Evolutionary conservation across 2,797 vertebrate genomes (phyloP).

Genomic region (Xiphophorus birchmanni): DNA sequence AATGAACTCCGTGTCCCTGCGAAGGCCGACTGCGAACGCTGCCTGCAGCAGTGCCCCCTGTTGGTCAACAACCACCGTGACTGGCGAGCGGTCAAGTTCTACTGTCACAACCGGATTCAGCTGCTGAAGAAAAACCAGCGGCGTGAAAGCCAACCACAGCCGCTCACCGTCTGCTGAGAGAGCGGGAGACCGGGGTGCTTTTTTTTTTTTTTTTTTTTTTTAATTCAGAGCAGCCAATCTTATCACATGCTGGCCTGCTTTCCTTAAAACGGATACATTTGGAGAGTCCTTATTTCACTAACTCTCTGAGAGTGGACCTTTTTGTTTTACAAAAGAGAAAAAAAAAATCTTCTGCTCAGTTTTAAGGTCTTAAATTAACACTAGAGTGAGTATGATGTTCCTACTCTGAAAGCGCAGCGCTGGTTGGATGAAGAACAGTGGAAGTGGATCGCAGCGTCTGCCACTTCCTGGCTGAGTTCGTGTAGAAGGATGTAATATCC

Average conservation of each 20-base stretch:
- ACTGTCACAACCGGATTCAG: slow-evolving; percentile 87
- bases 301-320: neutral
- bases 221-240: slow-evolving; percentile 30
- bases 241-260: slow-evolving; percentile 56
- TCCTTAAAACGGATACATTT: slow-evolving; percentile 46
- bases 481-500: slow-evolving; percentile 53
- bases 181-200: neutral
- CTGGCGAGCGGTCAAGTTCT: slow-evolving; percentile 87
- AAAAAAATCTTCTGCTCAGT: slow-evolving; percentile 37
- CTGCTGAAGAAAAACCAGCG: slow-evolving; percentile 84
- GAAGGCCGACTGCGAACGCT: slow-evolving; percentile 86
- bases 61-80: slow-evolving; percentile 84
- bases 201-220: neutral
- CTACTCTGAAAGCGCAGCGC: slow-evolving; percentile 29
- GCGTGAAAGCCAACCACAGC: slow-evolving; percentile 68
- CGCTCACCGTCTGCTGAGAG: slow-evolving; percentile 76
- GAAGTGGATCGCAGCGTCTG: slow-evolving; percentile 20
- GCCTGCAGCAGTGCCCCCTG: slow-evolving; percentile 83
- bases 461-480: slow-evolving; percentile 34
- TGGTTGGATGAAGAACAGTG: slow-evolving; percentile 36
- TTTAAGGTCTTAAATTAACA: slow-evolving; percentile 57
- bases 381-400: slow-evolving; percentile 16
- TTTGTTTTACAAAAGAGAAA: slow-evolving; percentile 26
- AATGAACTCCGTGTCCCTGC: slow-evolving; percentile 82
- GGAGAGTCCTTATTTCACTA: slow-evolving; percentile 45